These are phyloP conservation scores for Siniperca chuatsi DNA, from an alignment of 2,113 vertebrate species.

Conservation along the genomic window DNA sequence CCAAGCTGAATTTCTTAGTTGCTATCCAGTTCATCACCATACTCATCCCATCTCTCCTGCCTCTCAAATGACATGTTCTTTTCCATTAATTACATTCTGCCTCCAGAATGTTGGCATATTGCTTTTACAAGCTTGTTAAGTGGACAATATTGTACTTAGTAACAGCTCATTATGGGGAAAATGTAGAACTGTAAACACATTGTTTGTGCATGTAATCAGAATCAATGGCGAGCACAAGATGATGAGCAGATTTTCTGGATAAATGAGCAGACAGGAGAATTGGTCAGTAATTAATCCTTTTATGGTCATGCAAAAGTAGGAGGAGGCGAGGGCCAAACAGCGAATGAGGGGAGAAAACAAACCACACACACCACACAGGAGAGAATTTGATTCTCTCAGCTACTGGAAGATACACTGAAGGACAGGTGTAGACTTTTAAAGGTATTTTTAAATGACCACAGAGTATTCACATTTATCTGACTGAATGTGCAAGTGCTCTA, in stretches of 20 bases:
- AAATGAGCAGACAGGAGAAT: slow-evolving; percentile 70
- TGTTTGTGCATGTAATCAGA: slow-evolving; percentile 77
- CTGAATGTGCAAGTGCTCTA: background rate
- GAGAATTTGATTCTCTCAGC: background rate
- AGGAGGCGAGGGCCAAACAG: background rate
- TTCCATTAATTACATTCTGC: slow-evolving; percentile 69
- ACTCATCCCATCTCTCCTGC: slow-evolving; percentile 24
- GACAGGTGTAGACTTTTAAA: slow-evolving; percentile 5
- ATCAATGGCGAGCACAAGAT: slow-evolving; percentile 60
- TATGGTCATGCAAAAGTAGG: slow-evolving; percentile 11
- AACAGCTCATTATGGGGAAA: slow-evolving; percentile 72
- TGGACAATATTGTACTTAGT: slow-evolving; percentile 79
- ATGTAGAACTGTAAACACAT: slow-evolving; percentile 74
- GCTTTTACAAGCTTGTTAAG: slow-evolving; percentile 77
- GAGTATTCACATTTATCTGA: slow-evolving; percentile 13
- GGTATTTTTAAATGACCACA: background rate
- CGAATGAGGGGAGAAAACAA: background rate
- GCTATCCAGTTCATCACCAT: slow-evolving; percentile 18
- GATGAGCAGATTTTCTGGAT: slow-evolving; percentile 74
- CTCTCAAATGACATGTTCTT: slow-evolving; percentile 55
- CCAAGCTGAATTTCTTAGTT: slow-evolving; percentile 22
- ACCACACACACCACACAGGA: background rate
- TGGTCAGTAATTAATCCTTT: slow-evolving; percentile 54
- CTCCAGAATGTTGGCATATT: slow-evolving; percentile 74
- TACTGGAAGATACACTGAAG: background rate